phyloP scores from a whole-genome alignment of 2,113 vertebrate genomes.

The Limanda limanda region DNA sequence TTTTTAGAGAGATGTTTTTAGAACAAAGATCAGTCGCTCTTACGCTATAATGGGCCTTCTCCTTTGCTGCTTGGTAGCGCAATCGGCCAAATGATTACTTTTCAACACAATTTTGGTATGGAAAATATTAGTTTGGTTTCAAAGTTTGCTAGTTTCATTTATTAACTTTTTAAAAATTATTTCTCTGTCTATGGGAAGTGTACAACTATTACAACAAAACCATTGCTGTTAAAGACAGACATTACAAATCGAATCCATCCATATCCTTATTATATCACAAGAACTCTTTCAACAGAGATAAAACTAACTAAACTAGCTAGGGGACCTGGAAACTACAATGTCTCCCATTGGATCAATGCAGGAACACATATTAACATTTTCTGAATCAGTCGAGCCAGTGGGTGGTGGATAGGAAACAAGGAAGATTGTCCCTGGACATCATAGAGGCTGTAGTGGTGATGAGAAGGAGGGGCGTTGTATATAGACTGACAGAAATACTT shows the following conservation, averaged over 20 bases:
- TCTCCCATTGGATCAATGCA: background rate
- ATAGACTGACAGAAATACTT: no score
- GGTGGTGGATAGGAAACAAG: background rate
- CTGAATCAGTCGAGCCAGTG: background rate
- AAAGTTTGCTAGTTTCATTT: background rate
- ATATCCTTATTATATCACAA: background rate
- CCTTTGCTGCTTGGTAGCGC: background rate
- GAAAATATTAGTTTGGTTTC: background rate
- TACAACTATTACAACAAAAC: background rate
- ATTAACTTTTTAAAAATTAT: background rate
- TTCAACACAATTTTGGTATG: background rate
- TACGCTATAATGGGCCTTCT: slow-evolving; percentile 6
- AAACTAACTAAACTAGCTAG: background rate
- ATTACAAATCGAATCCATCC: background rate
- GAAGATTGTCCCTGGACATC: background rate
- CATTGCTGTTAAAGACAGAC: background rate
- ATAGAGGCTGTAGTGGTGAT: no score
- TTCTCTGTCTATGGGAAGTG: background rate
- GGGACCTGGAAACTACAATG: background rate
- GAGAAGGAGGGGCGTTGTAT: no score
- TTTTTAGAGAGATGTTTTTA: slow-evolving; percentile 23
- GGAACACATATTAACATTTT: background rate
- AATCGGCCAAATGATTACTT: background rate
- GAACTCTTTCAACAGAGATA: background rate
- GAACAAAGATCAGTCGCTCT: slow-evolving; percentile 16